phyloP scores from a whole-genome alignment of 2,797 vertebrate genomes.

The Sitta carolinensis region DNA sequence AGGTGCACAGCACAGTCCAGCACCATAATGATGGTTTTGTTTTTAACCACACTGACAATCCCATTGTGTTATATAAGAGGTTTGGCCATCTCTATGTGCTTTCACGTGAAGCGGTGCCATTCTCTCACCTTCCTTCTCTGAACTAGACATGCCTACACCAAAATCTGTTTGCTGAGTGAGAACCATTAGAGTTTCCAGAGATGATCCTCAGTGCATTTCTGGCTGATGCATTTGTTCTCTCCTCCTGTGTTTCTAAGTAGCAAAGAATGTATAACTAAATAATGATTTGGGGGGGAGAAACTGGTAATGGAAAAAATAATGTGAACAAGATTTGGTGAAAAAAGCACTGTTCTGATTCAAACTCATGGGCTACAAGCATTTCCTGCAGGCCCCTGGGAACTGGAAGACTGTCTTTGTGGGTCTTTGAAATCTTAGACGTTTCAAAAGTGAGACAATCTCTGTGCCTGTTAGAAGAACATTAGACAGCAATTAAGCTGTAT shows the following conservation, averaged over 20 bases:
- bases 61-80: not conserved
- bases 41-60: not conserved
- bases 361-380: constrained; percentile 20
- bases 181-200: not conserved
- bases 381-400: constrained; percentile 41
- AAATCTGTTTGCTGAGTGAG: not conserved
- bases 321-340: constrained; percentile 35
- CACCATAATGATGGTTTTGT: not conserved
- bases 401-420: constrained; percentile 26
- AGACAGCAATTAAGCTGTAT: not conserved
- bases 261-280: constrained; percentile 53
- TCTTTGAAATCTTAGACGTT: constrained; percentile 30
- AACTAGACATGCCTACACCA: not conserved
- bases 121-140: not conserved
- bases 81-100: not conserved
- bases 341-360: constrained; percentile 23
- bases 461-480: constrained; percentile 9
- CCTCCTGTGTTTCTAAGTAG: constrained; percentile 43
- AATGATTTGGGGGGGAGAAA: not conserved
- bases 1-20: rapidly evolving
- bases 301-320: constrained; percentile 42
- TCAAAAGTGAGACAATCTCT: constrained; percentile 6
- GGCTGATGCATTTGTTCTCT: constrained; percentile 11
- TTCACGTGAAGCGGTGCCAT: not conserved
- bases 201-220: not conserved